Evolutionary conservation across 2,888 invertebrate genomes (phyloP).

Genomic region (Chymomyza caudatula): DNA sequence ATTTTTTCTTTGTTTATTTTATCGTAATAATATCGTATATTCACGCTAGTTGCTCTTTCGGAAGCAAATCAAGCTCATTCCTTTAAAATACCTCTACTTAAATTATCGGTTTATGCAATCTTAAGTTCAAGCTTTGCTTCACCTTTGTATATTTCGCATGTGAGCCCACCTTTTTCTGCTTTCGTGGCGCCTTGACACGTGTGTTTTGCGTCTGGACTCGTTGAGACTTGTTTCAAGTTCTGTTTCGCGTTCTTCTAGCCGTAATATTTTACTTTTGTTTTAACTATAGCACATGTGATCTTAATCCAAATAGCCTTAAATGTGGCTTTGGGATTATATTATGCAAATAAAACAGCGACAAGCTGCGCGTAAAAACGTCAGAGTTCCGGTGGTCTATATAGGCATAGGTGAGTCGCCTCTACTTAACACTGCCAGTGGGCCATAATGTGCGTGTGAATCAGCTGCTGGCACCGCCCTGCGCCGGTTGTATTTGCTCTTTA

Average conservation of each 20-base stretch:
- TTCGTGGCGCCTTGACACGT: conserved; percentile 61
- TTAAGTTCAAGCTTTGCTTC: conserved; percentile 35
- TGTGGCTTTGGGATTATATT: conserved; percentile 74
- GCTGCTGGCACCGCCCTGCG: background rate
- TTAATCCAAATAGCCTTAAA: conserved; percentile 26
- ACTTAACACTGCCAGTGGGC: no score
- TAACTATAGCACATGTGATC: background rate
- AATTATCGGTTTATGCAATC: background rate
- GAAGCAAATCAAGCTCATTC: background rate
- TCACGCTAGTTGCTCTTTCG: background rate
- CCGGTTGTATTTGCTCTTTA: conserved; percentile 23
- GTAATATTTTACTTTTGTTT: background rate
- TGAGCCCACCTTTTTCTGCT: conserved; percentile 24
- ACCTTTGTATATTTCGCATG: background rate
- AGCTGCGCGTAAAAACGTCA: conserved; percentile 49
- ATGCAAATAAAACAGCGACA: conserved; percentile 59
- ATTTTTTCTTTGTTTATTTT: conserved; percentile 62
- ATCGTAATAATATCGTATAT: conserved; percentile 24
- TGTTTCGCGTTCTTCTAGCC: background rate
- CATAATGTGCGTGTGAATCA: background rate
- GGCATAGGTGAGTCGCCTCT: conserved; percentile 66
- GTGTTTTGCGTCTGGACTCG: conserved; percentile 15
- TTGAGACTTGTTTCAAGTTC: background rate
- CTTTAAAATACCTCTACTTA: background rate
- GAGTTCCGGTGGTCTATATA: conserved; percentile 62